A percentile compares a stretch with the other conserved stretches of the same genome.
Evolutionary conservation across 1,140 invertebrate genomes (phyloP).

Genomic region (Lordiphosa clarofinis): DNA sequence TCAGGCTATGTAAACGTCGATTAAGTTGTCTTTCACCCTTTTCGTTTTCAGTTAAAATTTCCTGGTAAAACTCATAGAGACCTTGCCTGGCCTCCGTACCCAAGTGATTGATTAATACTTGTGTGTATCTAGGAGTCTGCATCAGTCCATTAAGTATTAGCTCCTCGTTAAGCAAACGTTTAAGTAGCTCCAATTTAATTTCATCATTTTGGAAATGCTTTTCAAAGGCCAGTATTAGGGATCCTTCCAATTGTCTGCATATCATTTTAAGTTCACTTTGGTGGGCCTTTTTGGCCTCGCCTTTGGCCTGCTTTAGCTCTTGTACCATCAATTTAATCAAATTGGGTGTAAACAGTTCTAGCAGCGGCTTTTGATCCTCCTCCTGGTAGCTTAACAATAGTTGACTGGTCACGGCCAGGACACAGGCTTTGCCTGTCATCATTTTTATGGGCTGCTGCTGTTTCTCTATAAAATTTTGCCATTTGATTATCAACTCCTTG

Average conservation of each 20-base stretch:
- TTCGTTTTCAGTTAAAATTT: slow-evolving; percentile 1
- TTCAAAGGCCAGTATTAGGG: slow-evolving; percentile 25
- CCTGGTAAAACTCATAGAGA: slow-evolving; percentile 32
- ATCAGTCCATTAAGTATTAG: slow-evolving; percentile 24
- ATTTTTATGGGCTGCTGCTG: slow-evolving; percentile 28
- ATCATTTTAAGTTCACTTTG: slow-evolving; percentile 18
- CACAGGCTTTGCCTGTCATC: background rate
- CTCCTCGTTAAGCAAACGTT: slow-evolving; percentile 12
- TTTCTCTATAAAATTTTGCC: slow-evolving; percentile 19
- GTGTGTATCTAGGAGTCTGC: slow-evolving; percentile 1
- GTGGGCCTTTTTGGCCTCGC: slow-evolving; percentile 3
- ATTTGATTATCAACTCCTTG: slow-evolving; percentile 12
- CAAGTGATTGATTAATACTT: slow-evolving; percentile 18
- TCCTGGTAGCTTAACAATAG: background rate
- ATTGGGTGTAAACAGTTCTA: slow-evolving; percentile 14
- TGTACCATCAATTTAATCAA: slow-evolving; percentile 17
- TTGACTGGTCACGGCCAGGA: no score
- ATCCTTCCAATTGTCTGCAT: slow-evolving; percentile 30
- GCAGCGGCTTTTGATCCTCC: slow-evolving; percentile 5
- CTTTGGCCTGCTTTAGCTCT: slow-evolving; percentile 22
- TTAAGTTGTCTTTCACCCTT: background rate
- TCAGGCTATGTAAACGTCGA: slow-evolving; percentile 24
- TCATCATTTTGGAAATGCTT: slow-evolving; percentile 19
- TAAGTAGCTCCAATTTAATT: slow-evolving; percentile 28
- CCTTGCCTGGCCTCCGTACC: background rate